Percentiles rank a stretch among this genome's conserved stretches.
phyloP scores from a whole-genome alignment of 2,113 vertebrate species.

The Ibidorhyncha struthersii region DNA sequence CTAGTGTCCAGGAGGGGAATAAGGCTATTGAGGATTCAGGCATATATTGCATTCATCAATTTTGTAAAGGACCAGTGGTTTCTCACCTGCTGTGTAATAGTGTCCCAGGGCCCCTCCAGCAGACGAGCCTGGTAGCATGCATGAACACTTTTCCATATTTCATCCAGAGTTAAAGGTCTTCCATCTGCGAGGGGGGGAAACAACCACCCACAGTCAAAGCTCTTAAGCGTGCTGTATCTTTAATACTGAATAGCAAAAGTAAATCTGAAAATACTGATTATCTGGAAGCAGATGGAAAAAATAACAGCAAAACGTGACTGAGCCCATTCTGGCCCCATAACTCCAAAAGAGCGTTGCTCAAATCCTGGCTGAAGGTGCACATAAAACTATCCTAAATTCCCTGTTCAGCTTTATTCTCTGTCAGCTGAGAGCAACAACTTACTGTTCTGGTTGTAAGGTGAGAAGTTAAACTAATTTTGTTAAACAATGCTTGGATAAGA shows the following conservation, averaged over 20 bases:
- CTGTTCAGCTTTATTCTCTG: not conserved
- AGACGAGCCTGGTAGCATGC: slow-evolving; percentile 80
- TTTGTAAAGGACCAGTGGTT: not conserved
- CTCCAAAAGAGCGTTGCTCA: not conserved
- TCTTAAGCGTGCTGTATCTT: not conserved
- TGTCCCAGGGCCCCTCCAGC: slow-evolving; percentile 83
- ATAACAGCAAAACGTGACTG: not conserved
- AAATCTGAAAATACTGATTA: not conserved
- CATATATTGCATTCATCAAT: not conserved
- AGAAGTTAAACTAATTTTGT: not conserved
- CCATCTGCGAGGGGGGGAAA: slow-evolving; percentile 79
- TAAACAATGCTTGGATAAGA: not conserved
- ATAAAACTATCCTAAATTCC: not conserved
- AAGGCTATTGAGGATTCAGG: not conserved
- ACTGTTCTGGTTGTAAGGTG: not conserved
- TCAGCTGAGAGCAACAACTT: not conserved
- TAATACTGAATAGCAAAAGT: not conserved
- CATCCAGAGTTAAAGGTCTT: slow-evolving; percentile 83
- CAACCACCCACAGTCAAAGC: not conserved
- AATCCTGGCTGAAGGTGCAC: not conserved
- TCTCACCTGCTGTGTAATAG: slow-evolving; percentile 91
- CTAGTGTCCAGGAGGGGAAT: not conserved
- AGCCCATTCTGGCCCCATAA: not conserved
- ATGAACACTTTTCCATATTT: slow-evolving; percentile 86
- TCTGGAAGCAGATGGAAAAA: not conserved